phyloP scores from a whole-genome alignment of 2,113 vertebrate species.

The Naja naja region DNA sequence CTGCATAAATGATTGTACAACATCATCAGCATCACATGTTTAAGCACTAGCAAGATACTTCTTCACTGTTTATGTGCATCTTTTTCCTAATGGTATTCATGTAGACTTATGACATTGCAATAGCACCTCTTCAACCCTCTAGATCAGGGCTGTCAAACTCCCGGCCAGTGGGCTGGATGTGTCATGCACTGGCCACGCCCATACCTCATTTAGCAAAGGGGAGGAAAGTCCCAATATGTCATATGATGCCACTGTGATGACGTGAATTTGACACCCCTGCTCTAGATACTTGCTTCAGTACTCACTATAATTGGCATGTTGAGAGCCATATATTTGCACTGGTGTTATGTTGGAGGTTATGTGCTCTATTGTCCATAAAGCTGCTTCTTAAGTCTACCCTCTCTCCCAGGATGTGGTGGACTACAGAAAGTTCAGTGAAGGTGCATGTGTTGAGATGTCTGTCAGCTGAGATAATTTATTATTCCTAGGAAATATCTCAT shows the following conservation, averaged over 20 bases:
- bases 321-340: not conserved
- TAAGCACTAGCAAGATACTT: not conserved
- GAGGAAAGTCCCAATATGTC: too few species aligned
- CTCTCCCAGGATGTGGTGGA: not conserved
- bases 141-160: not conserved
- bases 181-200: too few species aligned
- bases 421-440: not conserved
- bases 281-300: not conserved
- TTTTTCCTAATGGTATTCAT: not conserved
- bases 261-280: too few species aligned
- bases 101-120: not conserved
- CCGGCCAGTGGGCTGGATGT: too few species aligned
- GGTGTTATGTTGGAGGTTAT: not conserved
- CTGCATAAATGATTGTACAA: not conserved
- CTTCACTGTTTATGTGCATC: not conserved
- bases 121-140: not conserved
- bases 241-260: too few species aligned
- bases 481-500: not conserved
- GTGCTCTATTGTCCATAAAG: not conserved
- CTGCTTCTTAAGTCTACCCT: not conserved
- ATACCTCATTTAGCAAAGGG: too few species aligned
- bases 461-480: not conserved
- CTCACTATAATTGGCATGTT: not conserved
- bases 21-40: not conserved
- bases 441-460: not conserved